phyloP scores from a whole-genome alignment of 2,888 invertebrate species.

The Drosophila lacicola region DNA sequence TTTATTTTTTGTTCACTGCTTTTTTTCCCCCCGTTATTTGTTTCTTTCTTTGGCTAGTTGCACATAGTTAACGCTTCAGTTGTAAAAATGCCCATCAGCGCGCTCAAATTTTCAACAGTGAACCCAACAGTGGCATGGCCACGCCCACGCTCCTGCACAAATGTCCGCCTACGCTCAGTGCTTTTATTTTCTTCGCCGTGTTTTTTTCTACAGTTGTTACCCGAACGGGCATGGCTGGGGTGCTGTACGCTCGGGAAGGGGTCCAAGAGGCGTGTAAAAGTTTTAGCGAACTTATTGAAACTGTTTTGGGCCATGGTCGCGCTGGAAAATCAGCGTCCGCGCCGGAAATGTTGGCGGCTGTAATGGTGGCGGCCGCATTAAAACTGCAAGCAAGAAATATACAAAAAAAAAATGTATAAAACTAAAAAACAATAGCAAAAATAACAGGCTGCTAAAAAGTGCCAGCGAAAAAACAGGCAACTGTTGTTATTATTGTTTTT shows the following conservation, averaged over 20 bases:
- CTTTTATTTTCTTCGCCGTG: slow-evolving; percentile 59
- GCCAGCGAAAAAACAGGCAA: slow-evolving; percentile 8
- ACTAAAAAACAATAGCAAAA: background rate
- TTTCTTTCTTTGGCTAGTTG: slow-evolving; percentile 50
- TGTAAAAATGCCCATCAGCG: slow-evolving; percentile 76
- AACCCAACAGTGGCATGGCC: slow-evolving; percentile 12
- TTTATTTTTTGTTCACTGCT: background rate
- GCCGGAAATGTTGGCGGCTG: slow-evolving; percentile 71
- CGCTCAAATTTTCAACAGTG: slow-evolving; percentile 74
- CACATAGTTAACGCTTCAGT: slow-evolving; percentile 79
- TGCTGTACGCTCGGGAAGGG: background rate
- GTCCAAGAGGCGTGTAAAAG: slow-evolving; percentile 72
- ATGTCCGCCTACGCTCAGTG: slow-evolving; percentile 34
- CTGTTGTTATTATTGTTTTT: slow-evolving; percentile 8
- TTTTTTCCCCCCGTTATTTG: slow-evolving; percentile 4
- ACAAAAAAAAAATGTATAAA: slow-evolving; percentile 17
- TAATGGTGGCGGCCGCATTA: slow-evolving; percentile 55
- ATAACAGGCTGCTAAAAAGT: slow-evolving; percentile 22
- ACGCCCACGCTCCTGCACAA: slow-evolving; percentile 22
- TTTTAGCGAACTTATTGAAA: slow-evolving; percentile 76
- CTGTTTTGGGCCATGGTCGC: slow-evolving; percentile 75
- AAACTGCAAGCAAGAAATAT: slow-evolving; percentile 44
- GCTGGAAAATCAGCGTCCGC: slow-evolving; percentile 73
- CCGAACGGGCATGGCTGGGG: background rate
- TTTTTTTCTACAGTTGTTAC: slow-evolving; percentile 40